Conservation (phyloP, 2,888 invertebrate genomes). For the Drosophila parthenogenetica region DNA sequence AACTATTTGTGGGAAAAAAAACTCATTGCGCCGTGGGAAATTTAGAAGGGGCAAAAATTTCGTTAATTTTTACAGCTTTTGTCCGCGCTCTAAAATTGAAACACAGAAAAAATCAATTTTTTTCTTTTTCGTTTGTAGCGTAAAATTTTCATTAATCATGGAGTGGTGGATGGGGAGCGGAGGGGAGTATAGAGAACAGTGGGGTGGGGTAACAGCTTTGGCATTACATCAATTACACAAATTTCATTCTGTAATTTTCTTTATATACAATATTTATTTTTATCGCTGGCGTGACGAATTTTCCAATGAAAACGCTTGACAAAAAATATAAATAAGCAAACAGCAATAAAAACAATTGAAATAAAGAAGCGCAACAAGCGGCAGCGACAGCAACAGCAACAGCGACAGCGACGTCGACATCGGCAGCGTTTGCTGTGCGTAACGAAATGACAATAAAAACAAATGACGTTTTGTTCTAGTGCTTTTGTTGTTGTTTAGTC, state of each 20-base stretch:
- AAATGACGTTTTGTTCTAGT: constrained; percentile 19
- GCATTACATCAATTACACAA: constrained; percentile 21
- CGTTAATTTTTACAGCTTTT: too few relatives aligned
- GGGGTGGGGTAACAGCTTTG: not conserved
- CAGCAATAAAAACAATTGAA: constrained; percentile 30
- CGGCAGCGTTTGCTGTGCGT: constrained; percentile 20
- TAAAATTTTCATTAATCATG: too few relatives aligned
- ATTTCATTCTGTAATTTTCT: constrained; percentile 15
- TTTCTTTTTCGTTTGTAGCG: too few relatives aligned
- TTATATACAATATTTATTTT: not conserved
- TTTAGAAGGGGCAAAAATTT: too few relatives aligned
- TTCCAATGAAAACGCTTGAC: constrained; percentile 21
- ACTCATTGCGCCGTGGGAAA: too few relatives aligned
- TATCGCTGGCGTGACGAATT: constrained; percentile 24
- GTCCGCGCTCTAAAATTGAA: too few relatives aligned
- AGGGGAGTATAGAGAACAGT: too few relatives aligned
- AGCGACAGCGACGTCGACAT: constrained; percentile 6
- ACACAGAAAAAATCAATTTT: too few relatives aligned
- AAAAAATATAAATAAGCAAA: constrained; percentile 3
- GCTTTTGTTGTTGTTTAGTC: constrained; percentile 11
- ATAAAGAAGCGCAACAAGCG: constrained; percentile 46
- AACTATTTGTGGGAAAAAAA: too few relatives aligned
- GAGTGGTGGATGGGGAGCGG: not conserved
- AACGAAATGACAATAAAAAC: constrained; percentile 40
- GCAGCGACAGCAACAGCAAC: too few relatives aligned